Conservation (phyloP, 2,888 invertebrate genomes). For the Sinopyrophorus schimmeli region DNA sequence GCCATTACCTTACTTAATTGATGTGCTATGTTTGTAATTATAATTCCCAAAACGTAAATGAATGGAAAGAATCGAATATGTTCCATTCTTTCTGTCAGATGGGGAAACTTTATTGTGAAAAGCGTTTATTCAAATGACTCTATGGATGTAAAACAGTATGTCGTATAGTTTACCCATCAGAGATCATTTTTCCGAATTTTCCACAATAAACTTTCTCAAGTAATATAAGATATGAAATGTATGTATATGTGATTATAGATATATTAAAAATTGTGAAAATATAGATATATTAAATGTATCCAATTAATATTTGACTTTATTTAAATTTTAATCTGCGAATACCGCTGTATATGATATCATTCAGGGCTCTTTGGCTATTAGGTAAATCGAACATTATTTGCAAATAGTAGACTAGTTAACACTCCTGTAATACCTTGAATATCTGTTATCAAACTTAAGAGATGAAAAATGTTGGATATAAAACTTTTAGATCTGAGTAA, state of each 20-base stretch:
- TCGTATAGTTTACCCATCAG: conserved; percentile 14
- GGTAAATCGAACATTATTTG: too few species aligned
- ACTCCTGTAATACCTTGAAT: too few species aligned
- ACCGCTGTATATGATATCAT: too few species aligned
- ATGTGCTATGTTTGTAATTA: conserved; percentile 55
- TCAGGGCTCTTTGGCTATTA: too few species aligned
- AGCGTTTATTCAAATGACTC: conserved; percentile 10
- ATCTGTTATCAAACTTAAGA: too few species aligned
- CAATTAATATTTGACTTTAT: conserved; percentile 19
- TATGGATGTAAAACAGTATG: conserved; percentile 10
- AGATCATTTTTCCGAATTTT: conserved; percentile 15
- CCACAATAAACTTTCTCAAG: conserved; percentile 26
- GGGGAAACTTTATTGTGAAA: conserved; percentile 22
- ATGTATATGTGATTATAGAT: conserved; percentile 53
- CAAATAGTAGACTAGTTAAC: too few species aligned
- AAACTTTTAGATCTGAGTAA: too few species aligned
- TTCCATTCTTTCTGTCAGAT: conserved; percentile 37
- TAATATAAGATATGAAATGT: conserved; percentile 45
- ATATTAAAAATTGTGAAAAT: conserved; percentile 53
- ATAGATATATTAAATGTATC: conserved; percentile 52
- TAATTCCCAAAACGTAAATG: conserved; percentile 44
- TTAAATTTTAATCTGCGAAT: too few species aligned
- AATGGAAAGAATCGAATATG: conserved; percentile 40
- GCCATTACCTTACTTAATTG: conserved; percentile 52
- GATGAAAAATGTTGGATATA: too few species aligned